A percentile compares a stretch with the other conserved stretches of the same genome.
These are phyloP conservation scores for Oxygymnocypris stewartii DNA, from an alignment of 2,113 vertebrate species.

Conservation along the genomic window DNA sequence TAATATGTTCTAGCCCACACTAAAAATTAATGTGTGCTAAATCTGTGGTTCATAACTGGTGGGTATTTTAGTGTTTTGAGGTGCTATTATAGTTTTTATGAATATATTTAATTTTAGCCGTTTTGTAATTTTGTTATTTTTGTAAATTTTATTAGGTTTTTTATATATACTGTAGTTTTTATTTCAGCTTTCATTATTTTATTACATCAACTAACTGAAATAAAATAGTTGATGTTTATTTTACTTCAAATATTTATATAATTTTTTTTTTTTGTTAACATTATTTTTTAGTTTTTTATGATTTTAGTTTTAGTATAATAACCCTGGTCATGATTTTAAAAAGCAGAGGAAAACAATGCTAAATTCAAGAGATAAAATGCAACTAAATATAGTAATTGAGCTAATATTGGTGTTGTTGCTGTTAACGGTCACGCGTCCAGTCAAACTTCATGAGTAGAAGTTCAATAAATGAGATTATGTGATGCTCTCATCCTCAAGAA, in stretches of 20 bases:
- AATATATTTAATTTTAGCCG: background rate
- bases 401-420: background rate
- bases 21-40: background rate
- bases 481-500: too few relatives aligned
- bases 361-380: background rate
- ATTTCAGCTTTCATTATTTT: background rate
- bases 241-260: too few relatives aligned
- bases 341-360: background rate
- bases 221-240: background rate
- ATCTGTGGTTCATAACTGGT: background rate
- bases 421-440: background rate
- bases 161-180: background rate
- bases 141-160: background rate
- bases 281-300: too few relatives aligned
- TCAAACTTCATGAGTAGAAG: too few relatives aligned
- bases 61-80: background rate
- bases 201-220: background rate
- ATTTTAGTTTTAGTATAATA: background rate
- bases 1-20: background rate
- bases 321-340: background rate
- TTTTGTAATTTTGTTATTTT: background rate
- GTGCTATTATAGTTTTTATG: background rate
- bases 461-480: background rate
- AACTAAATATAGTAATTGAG: background rate
- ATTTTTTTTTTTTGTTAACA: too few relatives aligned